Base-by-base conservation (phyloP, 2,888 invertebrate species). In the Subacronicta megacephala region DNA sequence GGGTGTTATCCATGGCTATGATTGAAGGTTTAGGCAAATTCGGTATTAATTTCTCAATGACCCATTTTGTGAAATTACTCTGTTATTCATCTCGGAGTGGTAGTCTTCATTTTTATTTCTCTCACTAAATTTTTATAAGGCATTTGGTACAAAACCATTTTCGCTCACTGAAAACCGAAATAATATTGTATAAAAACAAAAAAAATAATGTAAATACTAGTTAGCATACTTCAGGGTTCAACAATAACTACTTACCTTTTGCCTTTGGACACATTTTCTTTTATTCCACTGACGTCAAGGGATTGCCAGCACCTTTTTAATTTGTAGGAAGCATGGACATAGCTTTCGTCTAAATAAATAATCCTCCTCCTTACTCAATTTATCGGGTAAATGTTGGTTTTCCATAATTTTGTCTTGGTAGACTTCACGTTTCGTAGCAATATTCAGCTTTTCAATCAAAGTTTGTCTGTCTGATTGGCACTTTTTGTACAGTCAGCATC, bases 281-380 rank as follows among this genome's bases (percentile, higher is more conserved):
- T 45, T 6, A 71, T 47, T 20, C 64, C 57, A 29, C 12, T 13
- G 0, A 42, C 38, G 13, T 62, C 44, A 12, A 47, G 41, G 2
- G 62, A 59, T 29, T 77, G 69, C 72, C 76, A 74, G 46, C 72
- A 74, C 59, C 62, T 73, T 16, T 53, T 64, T 15, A 69, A 17
- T 46, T 66, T 73, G 40, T 67, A 71, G 4, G 63, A 68, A 2
- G 44, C 36, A 43, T 78, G 75, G 18, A 76, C 64, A 36, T 76
- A 76, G 44, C 72, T 78, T 43, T 78, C 77, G 66, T 78, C 75
- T 12, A 77, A 46, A 59, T 74, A 76, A 42, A 77, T 62, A 10
- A 76, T 67, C 35, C n/a, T n/a, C n/a, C n/a, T 70, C 13, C 60
- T 72, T 65, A 62, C 44, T 31, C 0, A 66, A 35, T 15, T 71